phyloP scores from a whole-genome alignment of 2,888 invertebrate genomes.

The Drosophila demipolita region DNA sequence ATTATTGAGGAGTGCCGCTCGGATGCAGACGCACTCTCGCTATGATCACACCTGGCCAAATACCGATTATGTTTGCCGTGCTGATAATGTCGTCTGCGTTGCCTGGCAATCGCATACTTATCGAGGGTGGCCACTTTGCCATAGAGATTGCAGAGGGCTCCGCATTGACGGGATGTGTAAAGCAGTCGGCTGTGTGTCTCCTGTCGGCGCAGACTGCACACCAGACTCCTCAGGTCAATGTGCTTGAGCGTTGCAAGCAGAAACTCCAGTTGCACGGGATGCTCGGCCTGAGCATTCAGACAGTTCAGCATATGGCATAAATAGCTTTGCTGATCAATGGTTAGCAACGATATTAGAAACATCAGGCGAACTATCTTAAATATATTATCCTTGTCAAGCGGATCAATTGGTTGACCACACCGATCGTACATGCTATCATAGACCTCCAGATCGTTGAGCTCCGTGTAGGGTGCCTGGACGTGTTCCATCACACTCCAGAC shows the following conservation, averaged over 20 bases:
- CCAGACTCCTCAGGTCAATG: slow-evolving; percentile 37
- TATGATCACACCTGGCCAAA: background rate
- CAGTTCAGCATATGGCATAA: slow-evolving; percentile 40
- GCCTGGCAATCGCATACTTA: slow-evolving; percentile 23
- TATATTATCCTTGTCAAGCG: slow-evolving; percentile 47
- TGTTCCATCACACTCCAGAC: slow-evolving; percentile 62
- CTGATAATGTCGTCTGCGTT: background rate
- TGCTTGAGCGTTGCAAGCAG: slow-evolving; percentile 34
- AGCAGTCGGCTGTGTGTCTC: slow-evolving; percentile 27
- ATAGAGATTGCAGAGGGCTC: slow-evolving; percentile 43
- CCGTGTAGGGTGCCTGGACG: slow-evolving; percentile 59
- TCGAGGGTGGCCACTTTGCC: slow-evolving; percentile 35
- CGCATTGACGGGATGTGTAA: slow-evolving; percentile 34
- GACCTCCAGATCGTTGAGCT: slow-evolving; percentile 62
- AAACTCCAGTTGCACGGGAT: slow-evolving; percentile 38
- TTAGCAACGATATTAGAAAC: slow-evolving; percentile 44
- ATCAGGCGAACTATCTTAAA: slow-evolving; percentile 56
- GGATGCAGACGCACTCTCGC: background rate
- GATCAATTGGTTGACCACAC: slow-evolving; percentile 61
- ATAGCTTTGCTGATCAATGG: slow-evolving; percentile 39
- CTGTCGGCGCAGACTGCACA: slow-evolving; percentile 48
- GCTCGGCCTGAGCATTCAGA: slow-evolving; percentile 43
- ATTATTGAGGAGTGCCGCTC: slow-evolving; percentile 3
- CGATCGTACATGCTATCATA: slow-evolving; percentile 73
- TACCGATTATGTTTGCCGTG: background rate